A percentile compares a stretch with the other conserved stretches of the same genome.
Conservation (phyloP, 2,888 invertebrate genomes). For the Drosophila planitibia region DNA sequence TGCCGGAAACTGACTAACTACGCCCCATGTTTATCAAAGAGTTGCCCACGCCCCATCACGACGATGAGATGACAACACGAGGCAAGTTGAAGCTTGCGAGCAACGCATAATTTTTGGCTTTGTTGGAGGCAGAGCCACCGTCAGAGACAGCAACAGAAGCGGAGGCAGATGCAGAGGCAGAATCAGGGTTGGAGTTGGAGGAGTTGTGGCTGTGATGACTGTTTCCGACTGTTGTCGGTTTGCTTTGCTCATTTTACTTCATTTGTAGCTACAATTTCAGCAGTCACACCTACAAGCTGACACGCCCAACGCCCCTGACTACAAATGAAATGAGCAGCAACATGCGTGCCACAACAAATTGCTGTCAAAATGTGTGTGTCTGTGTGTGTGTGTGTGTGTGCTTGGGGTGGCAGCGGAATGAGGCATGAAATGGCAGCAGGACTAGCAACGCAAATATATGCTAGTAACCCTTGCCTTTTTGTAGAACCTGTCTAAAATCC, state of each 20-base stretch:
- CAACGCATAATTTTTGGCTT: constrained; percentile 48
- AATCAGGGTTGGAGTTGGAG: constrained; percentile 3
- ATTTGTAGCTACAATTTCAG: constrained; percentile 72
- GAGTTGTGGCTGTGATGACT: constrained; percentile 26
- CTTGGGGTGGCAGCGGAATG: not conserved
- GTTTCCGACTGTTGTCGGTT: constrained; percentile 51
- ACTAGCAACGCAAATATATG: constrained; percentile 32
- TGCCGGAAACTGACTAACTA: constrained; percentile 52
- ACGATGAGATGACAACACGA: constrained; percentile 37
- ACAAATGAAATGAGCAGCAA: constrained; percentile 57
- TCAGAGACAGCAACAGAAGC: not conserved
- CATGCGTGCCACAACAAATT: constrained; percentile 80
- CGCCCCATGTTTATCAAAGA: constrained; percentile 50
- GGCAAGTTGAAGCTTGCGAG: constrained; percentile 19
- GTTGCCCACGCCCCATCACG: constrained; percentile 48
- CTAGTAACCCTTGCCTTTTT: constrained; percentile 42
- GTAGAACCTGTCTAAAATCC: constrained; percentile 50
- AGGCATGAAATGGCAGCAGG: constrained; percentile 18
- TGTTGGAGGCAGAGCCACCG: not conserved
- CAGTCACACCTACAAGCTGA: constrained; percentile 68
- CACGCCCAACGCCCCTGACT: constrained; percentile 42
- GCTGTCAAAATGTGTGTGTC: constrained; percentile 25
- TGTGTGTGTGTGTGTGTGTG: not conserved
- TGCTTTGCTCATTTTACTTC: constrained; percentile 59
- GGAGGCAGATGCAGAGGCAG: not conserved